Base-by-base conservation (phyloP, 2,888 invertebrate species). In the Nomada hirtipes region DNA sequence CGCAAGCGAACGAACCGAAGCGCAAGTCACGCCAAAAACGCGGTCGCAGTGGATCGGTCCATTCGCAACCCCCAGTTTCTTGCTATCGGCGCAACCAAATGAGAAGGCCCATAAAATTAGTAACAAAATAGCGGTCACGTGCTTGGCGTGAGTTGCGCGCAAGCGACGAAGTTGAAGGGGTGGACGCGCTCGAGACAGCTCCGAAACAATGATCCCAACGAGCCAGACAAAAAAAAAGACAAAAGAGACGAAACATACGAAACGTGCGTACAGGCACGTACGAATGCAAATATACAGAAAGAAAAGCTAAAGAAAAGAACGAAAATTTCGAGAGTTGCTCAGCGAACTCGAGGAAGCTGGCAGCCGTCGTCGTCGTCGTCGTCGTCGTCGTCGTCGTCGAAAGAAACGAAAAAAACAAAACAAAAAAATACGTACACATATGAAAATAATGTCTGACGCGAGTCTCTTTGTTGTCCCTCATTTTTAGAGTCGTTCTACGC, bases 381-480 rank as follows among this genome's bases (percentile, higher is more conserved):
- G 29, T 29, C 29, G 29, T 29, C 29, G 29, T 29, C 29, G 29
- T 29, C 29, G 36, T 36, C 29, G 7, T 7, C 36, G 36, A 36
- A 7, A 36, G 36, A 36, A 36, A 29, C 7, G 4, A 7, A 29
- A 36, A 36, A 7, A 7, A 36, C 4, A 2, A 0, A 7, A 7
- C 26, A 0, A 7, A 36, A 4, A 36, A 36, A 36, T 29, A 36
- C 26, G 26, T 7, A 36, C 7, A 36, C 7, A 36, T 36, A 29
- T 29, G 36, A 76, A 71, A 82, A n/a, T 29, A 61, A 44, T 85
- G 76, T 88, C 86, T 90, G 82, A 90, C 85, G 78, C 85, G 85
- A 82, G 85, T 91, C 90, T 92, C 89, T 90, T 60, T 91, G 86
- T 90, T 91, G 87, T 92, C 88, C 90, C 89, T 26, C 53, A 88